These are phyloP conservation scores for Balaenoptera acutorostrata DNA, from an alignment of 2,113 vertebrate genomes.

Conservation along the genomic window DNA sequence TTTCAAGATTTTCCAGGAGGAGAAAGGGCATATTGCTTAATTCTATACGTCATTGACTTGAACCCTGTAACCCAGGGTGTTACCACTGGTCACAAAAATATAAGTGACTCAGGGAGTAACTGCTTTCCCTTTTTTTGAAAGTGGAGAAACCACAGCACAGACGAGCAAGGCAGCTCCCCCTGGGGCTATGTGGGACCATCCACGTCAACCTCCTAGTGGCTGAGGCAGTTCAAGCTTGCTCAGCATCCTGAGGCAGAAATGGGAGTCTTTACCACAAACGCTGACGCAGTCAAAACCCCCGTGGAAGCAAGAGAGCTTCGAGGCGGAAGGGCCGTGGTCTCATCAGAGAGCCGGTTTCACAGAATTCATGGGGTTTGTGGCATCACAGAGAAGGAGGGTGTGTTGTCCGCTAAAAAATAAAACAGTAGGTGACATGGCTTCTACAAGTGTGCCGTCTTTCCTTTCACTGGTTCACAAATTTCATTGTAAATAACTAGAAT, in stretches of 20 bases:
- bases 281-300: background rate
- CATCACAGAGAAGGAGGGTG: background rate
- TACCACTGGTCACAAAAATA: background rate
- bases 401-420: background rate
- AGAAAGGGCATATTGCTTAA: rapidly evolving
- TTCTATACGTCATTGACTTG: background rate
- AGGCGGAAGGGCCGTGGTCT: too few relatives aligned
- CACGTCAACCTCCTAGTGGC: background rate
- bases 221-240: background rate
- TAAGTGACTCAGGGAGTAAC: background rate
- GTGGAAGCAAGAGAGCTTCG: rapidly evolving
- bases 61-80: background rate
- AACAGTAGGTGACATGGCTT: rapidly evolving
- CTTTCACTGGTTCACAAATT: background rate
- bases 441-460: rapidly evolving
- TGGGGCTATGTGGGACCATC: background rate
- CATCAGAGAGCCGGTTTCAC: background rate
- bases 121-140: slow-evolving; percentile 4
- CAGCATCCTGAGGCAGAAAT: background rate
- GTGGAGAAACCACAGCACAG: slow-evolving; percentile 16
- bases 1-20: background rate
- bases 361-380: background rate
- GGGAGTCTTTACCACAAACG: background rate
- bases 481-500: background rate
- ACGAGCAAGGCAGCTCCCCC: background rate